Evolutionary conservation across 2,888 invertebrate species (phyloP), one percentile per base, ranked within the genome.

Genomic region (Torymus aiolomorphi): DNA sequence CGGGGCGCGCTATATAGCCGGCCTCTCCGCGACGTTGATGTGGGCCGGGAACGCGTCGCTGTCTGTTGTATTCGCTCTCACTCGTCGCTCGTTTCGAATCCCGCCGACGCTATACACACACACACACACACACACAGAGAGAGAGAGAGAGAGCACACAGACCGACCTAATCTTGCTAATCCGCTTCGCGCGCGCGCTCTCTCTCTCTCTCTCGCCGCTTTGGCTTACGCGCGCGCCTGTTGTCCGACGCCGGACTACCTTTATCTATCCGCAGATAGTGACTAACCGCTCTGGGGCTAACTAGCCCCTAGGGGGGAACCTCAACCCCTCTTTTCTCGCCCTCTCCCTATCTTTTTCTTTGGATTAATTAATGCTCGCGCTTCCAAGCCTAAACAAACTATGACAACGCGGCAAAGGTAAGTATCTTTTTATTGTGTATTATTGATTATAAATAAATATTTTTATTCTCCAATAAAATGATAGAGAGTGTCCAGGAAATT

Each of bases 161-260:
- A 61, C 76, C 71, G 16, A 78, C 83, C 86, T 86, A 87, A 86
- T 88, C 86, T 83, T 83, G 83, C 85, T 88, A 87, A 88, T 87
- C 86, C 85, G 85, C 83, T 83, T 74, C 71, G 82, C 16, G 61
- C 59, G 52, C 11, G 8, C 67, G 31, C 67, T 24, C 49, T 49
- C 42, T n/a, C 20, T n/a, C 65, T 31, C 63, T 14, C 14, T 8
- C 65, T 18, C 57, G 82, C 82, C 81, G 86, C 85, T 84, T 85
- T 77, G 83, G 84, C 84, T 83, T 82, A 82, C n/a, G n/a, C 82
- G 31, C 63, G 51, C 10, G 65, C 49, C 16, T 13, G 49, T 49
- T n/a, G 10, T 8, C 66, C 20, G 66, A 2, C 80, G 73, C 75
- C 83, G 77, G 63, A 77, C 80, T 83, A 83, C 85, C 86, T 85